These are phyloP conservation scores for Melanotaenia boesemani DNA, from an alignment of 2,797 vertebrate genomes.

Conservation along the genomic window DNA sequence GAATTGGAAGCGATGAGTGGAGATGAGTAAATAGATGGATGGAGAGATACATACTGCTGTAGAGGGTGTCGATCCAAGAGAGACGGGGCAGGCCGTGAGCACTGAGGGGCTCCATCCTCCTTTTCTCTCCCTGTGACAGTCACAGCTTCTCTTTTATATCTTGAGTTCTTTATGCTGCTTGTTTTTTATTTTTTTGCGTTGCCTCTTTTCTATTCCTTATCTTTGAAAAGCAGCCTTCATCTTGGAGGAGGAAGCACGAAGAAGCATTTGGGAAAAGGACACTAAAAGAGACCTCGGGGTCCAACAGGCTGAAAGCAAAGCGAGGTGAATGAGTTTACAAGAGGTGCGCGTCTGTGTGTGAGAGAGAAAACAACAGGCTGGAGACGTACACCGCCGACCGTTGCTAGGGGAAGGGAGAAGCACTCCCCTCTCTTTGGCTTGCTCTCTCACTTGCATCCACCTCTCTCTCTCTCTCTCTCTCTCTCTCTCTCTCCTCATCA, in stretches of 20 bases:
- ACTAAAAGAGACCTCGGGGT: slow-evolving; percentile 53
- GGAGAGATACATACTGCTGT: slow-evolving; percentile 91
- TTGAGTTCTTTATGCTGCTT: slow-evolving; percentile 43
- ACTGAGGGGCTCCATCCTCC: slow-evolving; percentile 95
- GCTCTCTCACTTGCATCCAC: slow-evolving; percentile 55
- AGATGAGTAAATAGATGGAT: slow-evolving; percentile 31
- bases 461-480: slow-evolving; percentile 20
- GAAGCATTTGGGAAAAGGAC: slow-evolving; percentile 53
- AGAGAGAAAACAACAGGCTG: slow-evolving; percentile 79
- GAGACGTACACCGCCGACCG: slow-evolving; percentile 79
- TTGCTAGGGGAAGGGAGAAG: slow-evolving; percentile 84
- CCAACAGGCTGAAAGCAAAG: slow-evolving; percentile 62
- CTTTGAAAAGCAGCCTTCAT: slow-evolving; percentile 68
- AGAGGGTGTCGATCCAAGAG: slow-evolving; percentile 98
- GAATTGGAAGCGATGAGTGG: slow-evolving; percentile 38
- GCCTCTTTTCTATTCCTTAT: slow-evolving; percentile 39
- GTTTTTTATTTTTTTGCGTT: slow-evolving; percentile 10
- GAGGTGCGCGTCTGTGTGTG: slow-evolving; percentile 27
- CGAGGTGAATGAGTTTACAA: slow-evolving; percentile 25
- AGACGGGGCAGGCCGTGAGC: slow-evolving; percentile 93
- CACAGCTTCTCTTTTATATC: slow-evolving; percentile 53
- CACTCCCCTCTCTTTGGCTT: slow-evolving; percentile 70
- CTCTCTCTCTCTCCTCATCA: slow-evolving; percentile 29
- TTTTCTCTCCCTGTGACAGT: slow-evolving; percentile 59
- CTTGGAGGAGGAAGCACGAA: slow-evolving; percentile 37